Percentiles rank a stretch among this genome's conserved stretches.
These are phyloP conservation scores for Cremastinae sp. DNA, from an alignment of 2,888 invertebrate genomes.

Conservation along the genomic window DNA sequence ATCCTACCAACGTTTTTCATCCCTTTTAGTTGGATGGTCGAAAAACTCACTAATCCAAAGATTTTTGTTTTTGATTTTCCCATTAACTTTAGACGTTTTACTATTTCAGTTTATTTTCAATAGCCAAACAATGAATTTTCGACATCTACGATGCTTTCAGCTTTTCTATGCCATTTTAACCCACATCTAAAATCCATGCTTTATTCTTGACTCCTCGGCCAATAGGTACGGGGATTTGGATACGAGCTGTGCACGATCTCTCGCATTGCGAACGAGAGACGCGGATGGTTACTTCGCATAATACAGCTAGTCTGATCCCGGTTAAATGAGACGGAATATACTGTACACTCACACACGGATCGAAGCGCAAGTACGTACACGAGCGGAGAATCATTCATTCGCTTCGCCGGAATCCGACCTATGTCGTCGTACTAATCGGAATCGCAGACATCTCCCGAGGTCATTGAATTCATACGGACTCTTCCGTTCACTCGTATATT, in stretches of 20 bases:
- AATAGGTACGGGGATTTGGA: neutral
- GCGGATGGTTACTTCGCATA: conserved; percentile 41
- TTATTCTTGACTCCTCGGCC: conserved; percentile 14
- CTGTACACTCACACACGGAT: too few relatives aligned
- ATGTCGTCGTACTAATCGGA: conserved; percentile 56
- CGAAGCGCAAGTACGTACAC: neutral
- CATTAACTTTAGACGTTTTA: too few relatives aligned
- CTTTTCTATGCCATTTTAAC: conserved; percentile 5
- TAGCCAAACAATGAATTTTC: too few relatives aligned
- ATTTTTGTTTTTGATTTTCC: too few relatives aligned
- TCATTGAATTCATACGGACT: neutral
- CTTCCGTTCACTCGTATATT: too few relatives aligned
- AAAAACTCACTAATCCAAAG: too few relatives aligned
- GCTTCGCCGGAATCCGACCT: conserved; percentile 21
- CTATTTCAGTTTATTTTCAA: too few relatives aligned
- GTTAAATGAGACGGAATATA: conserved; percentile 40
- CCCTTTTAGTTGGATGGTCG: too few relatives aligned
- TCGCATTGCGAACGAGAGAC: conserved; percentile 28
- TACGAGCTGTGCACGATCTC: conserved; percentile 3
- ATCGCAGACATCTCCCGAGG: conserved; percentile 29
- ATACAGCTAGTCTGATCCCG: conserved; percentile 44
- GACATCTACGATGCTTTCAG: too few relatives aligned
- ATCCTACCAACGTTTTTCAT: too few relatives aligned
- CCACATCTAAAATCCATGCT: conserved; percentile 3
- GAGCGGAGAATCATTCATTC: conserved; percentile 53